A percentile compares a stretch with the other conserved stretches of the same genome.
These are phyloP conservation scores for Callaeas wilsoni DNA, from an alignment of 2,113 vertebrate species.

Conservation along the genomic window DNA sequence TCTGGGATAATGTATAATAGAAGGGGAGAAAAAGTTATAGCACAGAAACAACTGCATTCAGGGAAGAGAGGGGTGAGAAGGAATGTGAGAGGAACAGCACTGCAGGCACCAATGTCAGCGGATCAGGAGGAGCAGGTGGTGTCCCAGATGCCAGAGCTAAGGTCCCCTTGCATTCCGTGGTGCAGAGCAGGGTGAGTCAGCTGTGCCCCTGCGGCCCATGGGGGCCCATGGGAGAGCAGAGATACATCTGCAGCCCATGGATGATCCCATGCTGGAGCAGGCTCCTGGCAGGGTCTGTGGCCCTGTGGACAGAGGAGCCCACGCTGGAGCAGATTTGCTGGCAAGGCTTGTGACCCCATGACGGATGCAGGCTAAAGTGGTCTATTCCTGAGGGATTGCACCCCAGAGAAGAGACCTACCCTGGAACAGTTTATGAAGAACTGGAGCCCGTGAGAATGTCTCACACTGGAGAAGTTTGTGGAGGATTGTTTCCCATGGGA, in stretches of 20 bases:
- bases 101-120: no score
- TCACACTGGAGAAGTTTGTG: not conserved
- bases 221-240: not conserved
- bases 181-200: not conserved
- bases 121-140: no score
- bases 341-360: not conserved
- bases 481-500: not conserved
- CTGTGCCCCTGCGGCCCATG: not conserved
- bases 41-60: not conserved
- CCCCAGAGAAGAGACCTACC: not conserved
- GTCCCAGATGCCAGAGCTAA: rapidly evolving
- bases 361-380: not conserved
- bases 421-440: not conserved
- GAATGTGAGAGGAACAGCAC: not conserved
- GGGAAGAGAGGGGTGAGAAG: not conserved
- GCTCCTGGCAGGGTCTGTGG: not conserved
- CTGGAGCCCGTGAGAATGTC: no score
- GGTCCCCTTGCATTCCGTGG: rapidly evolving
- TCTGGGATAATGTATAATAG: not conserved
- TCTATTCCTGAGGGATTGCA: not conserved
- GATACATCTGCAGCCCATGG: not conserved
- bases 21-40: not conserved
- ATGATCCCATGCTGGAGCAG: not conserved
- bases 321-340: not conserved
- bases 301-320: not conserved